phyloP scores from a whole-genome alignment of 2,797 vertebrate species.

The Sebastes melanostomus region DNA sequence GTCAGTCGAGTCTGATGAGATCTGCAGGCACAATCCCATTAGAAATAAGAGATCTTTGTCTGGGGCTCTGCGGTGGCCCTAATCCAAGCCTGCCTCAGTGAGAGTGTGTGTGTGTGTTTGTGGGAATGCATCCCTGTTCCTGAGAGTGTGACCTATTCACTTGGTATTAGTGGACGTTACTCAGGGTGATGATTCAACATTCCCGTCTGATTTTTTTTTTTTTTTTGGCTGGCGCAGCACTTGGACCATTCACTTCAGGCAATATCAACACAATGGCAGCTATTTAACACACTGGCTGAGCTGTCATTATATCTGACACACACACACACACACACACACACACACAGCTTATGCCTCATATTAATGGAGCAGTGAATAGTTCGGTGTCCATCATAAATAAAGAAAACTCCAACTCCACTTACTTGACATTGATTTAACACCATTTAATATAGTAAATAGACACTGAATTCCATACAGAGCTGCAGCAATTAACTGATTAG shows the following conservation, averaged over 20 bases:
- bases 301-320: slow-evolving; percentile 3
- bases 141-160: slow-evolving; percentile 51
- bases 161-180: slow-evolving; percentile 60
- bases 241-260: slow-evolving; percentile 31
- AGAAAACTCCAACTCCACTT: neutral
- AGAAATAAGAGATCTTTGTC: slow-evolving; percentile 64
- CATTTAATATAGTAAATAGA: neutral
- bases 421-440: neutral
- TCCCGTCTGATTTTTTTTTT: slow-evolving; percentile 48
- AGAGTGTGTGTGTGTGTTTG: neutral
- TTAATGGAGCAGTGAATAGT: neutral
- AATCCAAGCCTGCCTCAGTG: no score
- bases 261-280: slow-evolving; percentile 41
- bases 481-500: no score
- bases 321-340: neutral
- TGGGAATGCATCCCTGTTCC: neutral
- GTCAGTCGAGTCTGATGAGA: slow-evolving; percentile 44
- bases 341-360: neutral
- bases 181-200: slow-evolving; percentile 75
- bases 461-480: no score
- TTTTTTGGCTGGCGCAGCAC: slow-evolving; percentile 34
- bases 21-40: slow-evolving; percentile 68
- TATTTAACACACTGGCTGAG: slow-evolving; percentile 33
- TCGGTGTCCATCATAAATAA: neutral
- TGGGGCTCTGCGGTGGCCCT: neutral